Evolutionary conservation across 2,113 vertebrate species (phyloP), one percentile per base, ranked within the genome.

Genomic region (Aptenodytes forsteri): DNA sequence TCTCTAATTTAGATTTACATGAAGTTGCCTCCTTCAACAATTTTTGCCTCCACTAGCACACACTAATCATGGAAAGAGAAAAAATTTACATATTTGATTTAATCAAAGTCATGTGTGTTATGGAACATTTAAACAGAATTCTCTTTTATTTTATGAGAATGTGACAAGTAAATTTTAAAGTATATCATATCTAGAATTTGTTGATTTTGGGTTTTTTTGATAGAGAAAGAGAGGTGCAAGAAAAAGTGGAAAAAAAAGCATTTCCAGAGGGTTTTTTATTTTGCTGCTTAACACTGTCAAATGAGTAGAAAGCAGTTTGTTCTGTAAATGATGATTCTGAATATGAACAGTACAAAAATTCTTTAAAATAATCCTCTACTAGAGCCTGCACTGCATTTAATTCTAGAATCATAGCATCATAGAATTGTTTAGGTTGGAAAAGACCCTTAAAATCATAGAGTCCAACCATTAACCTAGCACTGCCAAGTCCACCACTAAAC

Each of bases 351-450:
- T 44, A 76, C 11, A 83, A 90, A 16, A 54, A 75, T 85, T 62
- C 32, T 92, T 89, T 62, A 42, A 77, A 90, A 67, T 76, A 96
- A 95, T 89, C n/a, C 22, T 67, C 23, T 87, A 87, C 77, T 85
- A 89, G 11, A 93, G 22, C 18, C 71, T 93, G 40, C 18, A 70
- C 29, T 89, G 38, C 22, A 89, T 91, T 86, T 78, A 52, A 66
- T 78, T 89, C 90, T 70, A 32, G 44, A 44, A 44, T 44, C 44
- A 44, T 44, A 17, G 44, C 15, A 44, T 44, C 44, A 44, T 44
- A 44, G 44, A 44, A 44, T 44, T 17, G 16, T 44, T 44, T 44
- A 44, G 44, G 44, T 44, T 17, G 16, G 44, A 44, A 44, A 44
- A 44, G 16, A 44, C 44, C 44, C 16, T 44, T 44, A 44, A 44